Conservation (phyloP, 2,113 vertebrate genomes). For the Ameiurus melas region DNA sequence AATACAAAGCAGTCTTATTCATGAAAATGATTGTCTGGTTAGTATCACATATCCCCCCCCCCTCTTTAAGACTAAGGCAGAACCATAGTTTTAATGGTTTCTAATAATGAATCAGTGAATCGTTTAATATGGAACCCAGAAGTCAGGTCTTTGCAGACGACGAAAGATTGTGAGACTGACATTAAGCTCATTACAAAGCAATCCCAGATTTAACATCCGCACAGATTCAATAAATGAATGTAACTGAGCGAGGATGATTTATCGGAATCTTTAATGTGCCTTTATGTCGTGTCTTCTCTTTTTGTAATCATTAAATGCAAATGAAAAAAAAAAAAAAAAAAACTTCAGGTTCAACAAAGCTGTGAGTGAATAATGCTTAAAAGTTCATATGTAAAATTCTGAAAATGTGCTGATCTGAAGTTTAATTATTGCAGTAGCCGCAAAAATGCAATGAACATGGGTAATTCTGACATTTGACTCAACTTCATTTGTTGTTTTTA, state of each 20-base stretch:
- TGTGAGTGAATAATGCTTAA: not conserved
- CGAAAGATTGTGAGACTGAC: not conserved
- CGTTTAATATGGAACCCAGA: not conserved
- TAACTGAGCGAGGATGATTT: not conserved
- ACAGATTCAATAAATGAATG: not conserved
- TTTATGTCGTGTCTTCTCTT: not conserved
- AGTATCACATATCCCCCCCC: constrained; percentile 53
- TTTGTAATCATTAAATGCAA: not conserved
- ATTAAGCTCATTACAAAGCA: not conserved
- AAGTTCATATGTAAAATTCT: not conserved
- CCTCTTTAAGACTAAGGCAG: constrained; percentile 14
- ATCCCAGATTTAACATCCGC: not conserved
- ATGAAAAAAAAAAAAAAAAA: too few relatives aligned
- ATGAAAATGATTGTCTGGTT: constrained; percentile 58
- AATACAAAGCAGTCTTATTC: constrained; percentile 53
- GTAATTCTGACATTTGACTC: not conserved
- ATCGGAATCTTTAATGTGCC: not conserved
- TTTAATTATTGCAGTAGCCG: not conserved
- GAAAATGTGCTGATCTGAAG: not conserved
- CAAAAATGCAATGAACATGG: not conserved
- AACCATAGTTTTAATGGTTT: not conserved
- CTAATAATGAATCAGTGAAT: not conserved
- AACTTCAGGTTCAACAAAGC: not conserved
- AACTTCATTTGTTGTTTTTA: not conserved
- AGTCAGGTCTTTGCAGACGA: not conserved